These are phyloP conservation scores for Oligia strigilis DNA, from an alignment of 2,888 invertebrate species.

Conservation along the genomic window DNA sequence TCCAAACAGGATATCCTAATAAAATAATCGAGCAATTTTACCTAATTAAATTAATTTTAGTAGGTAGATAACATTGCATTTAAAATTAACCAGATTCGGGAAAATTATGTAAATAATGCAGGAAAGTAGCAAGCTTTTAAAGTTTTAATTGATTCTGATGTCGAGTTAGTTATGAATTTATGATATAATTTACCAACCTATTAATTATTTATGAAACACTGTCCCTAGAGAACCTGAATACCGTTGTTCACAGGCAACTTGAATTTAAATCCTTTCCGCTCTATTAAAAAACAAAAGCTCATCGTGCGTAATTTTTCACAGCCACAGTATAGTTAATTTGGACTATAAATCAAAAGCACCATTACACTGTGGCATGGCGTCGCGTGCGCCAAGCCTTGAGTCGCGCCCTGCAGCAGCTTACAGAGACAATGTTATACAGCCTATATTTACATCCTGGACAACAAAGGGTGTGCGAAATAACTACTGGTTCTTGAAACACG, in stretches of 20 bases:
- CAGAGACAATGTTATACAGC: constrained; percentile 67
- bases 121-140: not conserved
- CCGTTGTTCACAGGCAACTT: constrained; percentile 6
- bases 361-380: constrained; percentile 64
- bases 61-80: not conserved
- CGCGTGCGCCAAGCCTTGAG: constrained; percentile 81
- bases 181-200: not conserved
- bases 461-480: constrained; percentile 74
- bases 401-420: constrained; percentile 74
- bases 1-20: constrained; percentile 15
- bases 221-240: constrained; percentile 4
- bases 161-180: not conserved
- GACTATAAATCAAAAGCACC: constrained; percentile 71
- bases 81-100: not conserved
- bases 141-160: not conserved
- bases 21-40: not conserved
- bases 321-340: constrained; percentile 55
- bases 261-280: constrained; percentile 33
- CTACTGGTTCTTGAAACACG: constrained; percentile 64
- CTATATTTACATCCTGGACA: constrained; percentile 55
- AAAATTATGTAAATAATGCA: constrained; percentile 1
- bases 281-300: constrained; percentile 48
- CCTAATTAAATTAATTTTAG: not conserved
- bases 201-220: constrained; percentile 7
- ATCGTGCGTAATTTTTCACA: constrained; percentile 43